A percentile compares a stretch with the other conserved stretches of the same genome.
Conservation (phyloP, 2,797 vertebrate species). For the Falco biarmicus region DNA sequence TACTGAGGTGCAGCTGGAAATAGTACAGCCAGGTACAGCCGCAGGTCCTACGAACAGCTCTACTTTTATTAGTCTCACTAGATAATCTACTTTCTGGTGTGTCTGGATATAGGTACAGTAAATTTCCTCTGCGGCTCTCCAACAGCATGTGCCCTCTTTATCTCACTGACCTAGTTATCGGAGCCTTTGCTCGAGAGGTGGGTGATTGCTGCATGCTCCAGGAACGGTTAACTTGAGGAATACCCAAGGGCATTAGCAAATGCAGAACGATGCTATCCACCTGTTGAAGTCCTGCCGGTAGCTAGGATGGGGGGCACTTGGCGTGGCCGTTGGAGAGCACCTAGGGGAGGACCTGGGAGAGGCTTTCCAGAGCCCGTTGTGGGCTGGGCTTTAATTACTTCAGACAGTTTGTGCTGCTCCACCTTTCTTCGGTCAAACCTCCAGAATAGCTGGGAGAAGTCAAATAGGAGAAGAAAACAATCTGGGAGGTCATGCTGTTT, state of each 20-base stretch:
- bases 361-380: neutral
- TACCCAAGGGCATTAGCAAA: neutral
- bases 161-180: neutral
- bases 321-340: neutral
- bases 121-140: neutral
- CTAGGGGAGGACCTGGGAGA: neutral
- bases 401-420: neutral
- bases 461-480: neutral
- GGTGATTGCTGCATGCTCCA: accelerated
- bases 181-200: neutral
- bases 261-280: neutral
- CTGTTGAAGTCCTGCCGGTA: neutral
- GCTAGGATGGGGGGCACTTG: too few relatives aligned
- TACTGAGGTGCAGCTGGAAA: neutral
- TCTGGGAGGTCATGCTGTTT: neutral
- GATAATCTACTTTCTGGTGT: neutral
- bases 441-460: neutral
- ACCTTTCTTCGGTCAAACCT: neutral
- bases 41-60: neutral
- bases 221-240: neutral
- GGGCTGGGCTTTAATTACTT: neutral
- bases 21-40: neutral
- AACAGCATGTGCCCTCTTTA: neutral
- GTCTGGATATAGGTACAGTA: neutral
- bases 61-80: neutral